A percentile compares a stretch with the other conserved stretches of the same genome.
These are phyloP conservation scores for Regulus satrapa DNA, from an alignment of 2,113 vertebrate species.

Conservation along the genomic window DNA sequence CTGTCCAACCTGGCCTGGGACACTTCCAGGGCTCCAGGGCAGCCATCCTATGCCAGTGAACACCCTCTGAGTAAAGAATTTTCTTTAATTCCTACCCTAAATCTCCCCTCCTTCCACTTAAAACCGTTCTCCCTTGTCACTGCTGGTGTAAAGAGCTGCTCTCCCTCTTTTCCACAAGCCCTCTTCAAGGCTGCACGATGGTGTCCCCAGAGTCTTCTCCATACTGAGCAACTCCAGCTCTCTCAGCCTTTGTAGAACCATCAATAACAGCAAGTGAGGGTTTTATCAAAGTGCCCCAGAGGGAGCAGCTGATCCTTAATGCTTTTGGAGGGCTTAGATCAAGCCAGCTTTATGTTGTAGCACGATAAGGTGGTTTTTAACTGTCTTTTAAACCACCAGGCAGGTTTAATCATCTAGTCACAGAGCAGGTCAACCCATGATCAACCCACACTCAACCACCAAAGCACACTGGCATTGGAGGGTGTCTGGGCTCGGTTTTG, in stretches of 20 bases:
- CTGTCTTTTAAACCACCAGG: background rate
- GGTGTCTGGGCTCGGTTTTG: background rate
- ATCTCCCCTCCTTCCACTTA: background rate
- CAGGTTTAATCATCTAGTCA: background rate
- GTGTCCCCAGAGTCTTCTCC: background rate
- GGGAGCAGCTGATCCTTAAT: background rate
- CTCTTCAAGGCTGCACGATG: background rate
- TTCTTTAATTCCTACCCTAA: background rate
- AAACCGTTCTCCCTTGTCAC: background rate
- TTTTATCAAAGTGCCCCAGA: background rate
- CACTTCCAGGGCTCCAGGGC: background rate
- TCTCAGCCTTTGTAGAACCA: background rate
- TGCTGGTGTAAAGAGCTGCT: background rate
- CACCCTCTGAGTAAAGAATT: background rate
- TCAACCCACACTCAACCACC: background rate
- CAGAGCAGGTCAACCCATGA: background rate
- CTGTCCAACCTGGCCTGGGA: rapidly evolving
- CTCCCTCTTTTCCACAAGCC: background rate
- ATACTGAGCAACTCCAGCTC: background rate
- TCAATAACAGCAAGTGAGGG: background rate
- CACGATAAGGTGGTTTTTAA: background rate
- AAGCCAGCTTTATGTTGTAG: background rate
- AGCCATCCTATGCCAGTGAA: background rate
- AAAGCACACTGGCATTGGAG: background rate
- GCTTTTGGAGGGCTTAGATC: background rate